These are phyloP conservation scores for Nixonia krombeini DNA, from an alignment of 1,140 invertebrate species.

Conservation along the genomic window DNA sequence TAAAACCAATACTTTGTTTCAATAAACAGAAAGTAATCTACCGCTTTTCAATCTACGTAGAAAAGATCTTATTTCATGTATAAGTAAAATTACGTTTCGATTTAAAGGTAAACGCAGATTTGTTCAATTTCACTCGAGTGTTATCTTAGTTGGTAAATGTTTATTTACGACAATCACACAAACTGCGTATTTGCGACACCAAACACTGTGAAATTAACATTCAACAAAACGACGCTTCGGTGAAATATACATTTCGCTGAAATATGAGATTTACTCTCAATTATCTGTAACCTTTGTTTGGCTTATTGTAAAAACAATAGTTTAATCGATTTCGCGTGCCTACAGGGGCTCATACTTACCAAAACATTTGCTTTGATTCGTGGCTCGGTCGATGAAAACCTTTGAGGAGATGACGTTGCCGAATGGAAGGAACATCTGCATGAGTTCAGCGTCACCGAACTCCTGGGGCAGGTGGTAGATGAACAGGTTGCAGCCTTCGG, in stretches of 20 bases:
- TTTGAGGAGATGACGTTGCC: constrained; percentile 99
- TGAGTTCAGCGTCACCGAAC: constrained; percentile 97
- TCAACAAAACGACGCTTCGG: not conserved
- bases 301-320: constrained; percentile 8
- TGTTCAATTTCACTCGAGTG: too few species aligned
- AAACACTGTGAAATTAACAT: not conserved
- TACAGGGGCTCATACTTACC: constrained; percentile 78
- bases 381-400: constrained; percentile 99
- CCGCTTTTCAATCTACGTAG: too few species aligned
- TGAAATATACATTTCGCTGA: constrained; percentile 1
- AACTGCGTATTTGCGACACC: not conserved
- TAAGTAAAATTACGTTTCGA: too few species aligned
- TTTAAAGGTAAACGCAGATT: too few species aligned
- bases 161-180: not conserved
- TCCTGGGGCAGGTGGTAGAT: constrained; percentile 99
- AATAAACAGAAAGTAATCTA: too few species aligned
- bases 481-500: constrained; percentile 99
- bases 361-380: constrained; percentile 99
- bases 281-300: not conserved
- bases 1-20: too few species aligned
- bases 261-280: not conserved
- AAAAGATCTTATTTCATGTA: too few species aligned
- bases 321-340: constrained; percentile 4
- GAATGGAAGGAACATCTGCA: constrained; percentile 99
- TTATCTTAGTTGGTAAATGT: not conserved